Percentiles rank a stretch among this genome's conserved stretches.
These are phyloP conservation scores for Shinisaurus crocodilurus DNA, from an alignment of 2,113 vertebrate genomes.

Conservation along the genomic window DNA sequence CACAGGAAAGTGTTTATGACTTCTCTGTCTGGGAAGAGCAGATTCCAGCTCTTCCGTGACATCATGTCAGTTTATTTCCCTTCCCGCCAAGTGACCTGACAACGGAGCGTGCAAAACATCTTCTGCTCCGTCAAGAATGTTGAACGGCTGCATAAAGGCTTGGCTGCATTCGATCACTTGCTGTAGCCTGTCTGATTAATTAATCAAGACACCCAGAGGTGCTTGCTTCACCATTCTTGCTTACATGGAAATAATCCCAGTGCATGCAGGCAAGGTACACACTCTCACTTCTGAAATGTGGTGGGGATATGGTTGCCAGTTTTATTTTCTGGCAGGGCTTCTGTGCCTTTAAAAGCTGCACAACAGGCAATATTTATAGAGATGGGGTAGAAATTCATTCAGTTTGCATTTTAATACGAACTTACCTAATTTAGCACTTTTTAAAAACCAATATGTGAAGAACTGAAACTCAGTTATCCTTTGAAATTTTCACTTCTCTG, in stretches of 20 bases:
- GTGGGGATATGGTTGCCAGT: not conserved
- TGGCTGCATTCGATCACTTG: not conserved
- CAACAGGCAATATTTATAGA: no score
- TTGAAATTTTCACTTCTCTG: no score
- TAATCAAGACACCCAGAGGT: not conserved
- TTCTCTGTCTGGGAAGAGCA: not conserved
- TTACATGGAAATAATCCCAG: not conserved
- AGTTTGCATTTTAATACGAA: no score
- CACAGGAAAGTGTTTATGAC: not conserved
- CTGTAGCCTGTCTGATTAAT: conserved; percentile 11
- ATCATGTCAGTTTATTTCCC: not conserved
- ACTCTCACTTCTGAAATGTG: not conserved
- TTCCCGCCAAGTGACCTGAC: no score
- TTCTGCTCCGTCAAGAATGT: not conserved
- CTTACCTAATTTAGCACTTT: no score
- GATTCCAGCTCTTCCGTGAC: not conserved
- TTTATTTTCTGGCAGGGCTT: not conserved
- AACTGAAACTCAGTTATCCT: no score
- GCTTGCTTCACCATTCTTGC: not conserved
- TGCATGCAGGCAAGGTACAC: not conserved
- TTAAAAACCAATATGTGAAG: no score
- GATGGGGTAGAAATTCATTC: no score
- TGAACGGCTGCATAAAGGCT: not conserved
- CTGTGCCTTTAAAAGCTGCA: no score
- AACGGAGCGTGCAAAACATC: not conserved